A percentile compares a stretch with the other conserved stretches of the same genome.
Evolutionary conservation across 2,888 invertebrate genomes (phyloP).

Genomic region (Brachylomia viminalis): DNA sequence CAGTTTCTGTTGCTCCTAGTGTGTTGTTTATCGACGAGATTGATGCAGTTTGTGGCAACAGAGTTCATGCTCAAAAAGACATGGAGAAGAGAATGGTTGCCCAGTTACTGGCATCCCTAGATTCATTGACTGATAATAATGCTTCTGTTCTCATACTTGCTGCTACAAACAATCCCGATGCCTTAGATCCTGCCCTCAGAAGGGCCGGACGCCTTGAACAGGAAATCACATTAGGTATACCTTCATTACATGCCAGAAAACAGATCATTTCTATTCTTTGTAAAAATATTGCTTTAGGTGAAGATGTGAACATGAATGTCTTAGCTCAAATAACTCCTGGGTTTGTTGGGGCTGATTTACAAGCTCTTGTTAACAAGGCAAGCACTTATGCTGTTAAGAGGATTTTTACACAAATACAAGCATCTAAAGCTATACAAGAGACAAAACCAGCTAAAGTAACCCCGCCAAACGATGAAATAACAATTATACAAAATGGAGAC

Average conservation of each 20-base stretch:
- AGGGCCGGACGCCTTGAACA: conserved; percentile 98
- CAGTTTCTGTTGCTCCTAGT: conserved; percentile 93
- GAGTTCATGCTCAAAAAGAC: conserved; percentile 97
- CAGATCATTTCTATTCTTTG: conserved; percentile 95
- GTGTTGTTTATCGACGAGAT: conserved; percentile 99
- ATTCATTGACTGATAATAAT: conserved; percentile 92
- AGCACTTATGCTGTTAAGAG: conserved; percentile 96
- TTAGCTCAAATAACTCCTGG: conserved; percentile 97
- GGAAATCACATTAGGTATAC: conserved; percentile 98
- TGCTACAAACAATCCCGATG: conserved; percentile 98
- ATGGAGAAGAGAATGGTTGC: conserved; percentile 99
- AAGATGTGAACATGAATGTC: conserved; percentile 93
- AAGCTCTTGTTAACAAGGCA: conserved; percentile 96
- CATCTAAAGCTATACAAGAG: conserved; percentile 66
- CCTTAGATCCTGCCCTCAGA: conserved; percentile 97
- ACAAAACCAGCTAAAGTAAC: conserved; percentile 53
- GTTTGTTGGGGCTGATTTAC: conserved; percentile 98
- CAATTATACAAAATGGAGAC: conserved; percentile 84
- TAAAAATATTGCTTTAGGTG: conserved; percentile 92
- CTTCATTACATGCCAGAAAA: conserved; percentile 95
- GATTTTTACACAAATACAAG: conserved; percentile 83
- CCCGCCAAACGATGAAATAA: conserved; percentile 71
- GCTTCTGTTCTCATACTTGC: conserved; percentile 96
- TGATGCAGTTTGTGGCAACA: conserved; percentile 98
- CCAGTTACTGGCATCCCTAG: conserved; percentile 96